Percentiles rank a stretch among this genome's conserved stretches.
Evolutionary conservation across 2,888 invertebrate genomes (phyloP).

Genomic region (Torymus tubicola): DNA sequence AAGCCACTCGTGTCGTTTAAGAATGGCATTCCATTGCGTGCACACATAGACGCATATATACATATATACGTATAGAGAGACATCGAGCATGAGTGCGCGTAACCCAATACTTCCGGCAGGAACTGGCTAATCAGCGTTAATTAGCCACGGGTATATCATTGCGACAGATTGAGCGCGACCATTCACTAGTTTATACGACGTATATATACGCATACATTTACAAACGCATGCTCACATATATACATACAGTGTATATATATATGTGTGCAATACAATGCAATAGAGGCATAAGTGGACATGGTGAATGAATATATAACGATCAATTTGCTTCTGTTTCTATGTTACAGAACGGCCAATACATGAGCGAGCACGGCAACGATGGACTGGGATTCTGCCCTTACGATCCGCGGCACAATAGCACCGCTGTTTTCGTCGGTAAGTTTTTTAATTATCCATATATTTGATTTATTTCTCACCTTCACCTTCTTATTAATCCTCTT

Average conservation of each 20-base stretch:
- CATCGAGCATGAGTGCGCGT: no score
- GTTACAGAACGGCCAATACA: conserved; percentile 77
- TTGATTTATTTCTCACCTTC: background rate
- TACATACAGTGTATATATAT: no score
- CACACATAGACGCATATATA: no score
- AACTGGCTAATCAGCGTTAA: conserved; percentile 47
- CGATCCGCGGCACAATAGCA: conserved; percentile 97
- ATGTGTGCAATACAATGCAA: no score
- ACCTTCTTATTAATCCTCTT: background rate
- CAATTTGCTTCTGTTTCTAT: conserved; percentile 65
- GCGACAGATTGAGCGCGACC: conserved; percentile 14
- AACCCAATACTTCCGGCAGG: conserved; percentile 46
- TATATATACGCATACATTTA: no score
- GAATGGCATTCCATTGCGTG: no score
- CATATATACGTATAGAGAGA: no score
- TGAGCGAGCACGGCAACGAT: conserved; percentile 83
- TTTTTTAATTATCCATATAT: background rate
- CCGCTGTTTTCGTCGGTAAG: conserved; percentile 87
- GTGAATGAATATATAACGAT: conserved; percentile 36
- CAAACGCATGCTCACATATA: no score
- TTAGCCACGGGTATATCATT: conserved; percentile 36
- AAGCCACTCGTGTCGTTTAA: no score
- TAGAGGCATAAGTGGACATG: no score
- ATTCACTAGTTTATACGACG: no score
- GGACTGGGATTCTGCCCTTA: conserved; percentile 94